Percentiles rank a stretch among this genome's conserved stretches.
These are phyloP conservation scores for Eulemur macaco DNA, from an alignment of 2,113 vertebrate genomes.

Conservation along the genomic window DNA sequence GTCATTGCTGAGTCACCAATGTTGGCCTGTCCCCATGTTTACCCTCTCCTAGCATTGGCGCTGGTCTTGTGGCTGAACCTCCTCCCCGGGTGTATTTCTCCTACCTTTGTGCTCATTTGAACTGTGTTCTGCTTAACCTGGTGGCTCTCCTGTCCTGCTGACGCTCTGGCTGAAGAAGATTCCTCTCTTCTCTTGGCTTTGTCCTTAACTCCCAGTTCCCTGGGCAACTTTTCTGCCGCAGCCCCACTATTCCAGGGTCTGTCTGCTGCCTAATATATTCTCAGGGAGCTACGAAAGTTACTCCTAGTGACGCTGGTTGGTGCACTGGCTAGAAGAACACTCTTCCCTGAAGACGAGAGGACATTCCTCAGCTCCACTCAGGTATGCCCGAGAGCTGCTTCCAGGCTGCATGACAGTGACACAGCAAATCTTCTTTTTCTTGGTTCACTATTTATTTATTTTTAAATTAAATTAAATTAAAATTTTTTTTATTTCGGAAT, in stretches of 20 bases:
- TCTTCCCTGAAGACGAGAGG: background rate
- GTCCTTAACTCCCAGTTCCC: background rate
- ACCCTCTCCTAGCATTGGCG: rapidly evolving
- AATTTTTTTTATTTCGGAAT: no score
- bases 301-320: background rate
- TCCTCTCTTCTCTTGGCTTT: background rate
- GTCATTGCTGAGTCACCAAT: background rate
- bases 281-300: background rate
- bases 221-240: background rate
- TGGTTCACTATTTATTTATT: no score
- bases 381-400: conserved; percentile 42
- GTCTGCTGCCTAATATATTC: background rate
- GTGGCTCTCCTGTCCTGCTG: background rate
- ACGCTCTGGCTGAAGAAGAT: background rate
- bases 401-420: background rate
- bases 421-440: background rate
- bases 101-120: conserved; percentile 49
- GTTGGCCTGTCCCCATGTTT: background rate
- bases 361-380: conserved; percentile 48
- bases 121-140: background rate
- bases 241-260: background rate
- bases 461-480: no score
- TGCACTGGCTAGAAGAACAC: background rate
- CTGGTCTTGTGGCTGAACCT: no score
- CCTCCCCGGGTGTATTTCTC: background rate